Evolutionary conservation across 2,113 vertebrate genomes (phyloP).

Genomic region (Apaloderma vittatum): DNA sequence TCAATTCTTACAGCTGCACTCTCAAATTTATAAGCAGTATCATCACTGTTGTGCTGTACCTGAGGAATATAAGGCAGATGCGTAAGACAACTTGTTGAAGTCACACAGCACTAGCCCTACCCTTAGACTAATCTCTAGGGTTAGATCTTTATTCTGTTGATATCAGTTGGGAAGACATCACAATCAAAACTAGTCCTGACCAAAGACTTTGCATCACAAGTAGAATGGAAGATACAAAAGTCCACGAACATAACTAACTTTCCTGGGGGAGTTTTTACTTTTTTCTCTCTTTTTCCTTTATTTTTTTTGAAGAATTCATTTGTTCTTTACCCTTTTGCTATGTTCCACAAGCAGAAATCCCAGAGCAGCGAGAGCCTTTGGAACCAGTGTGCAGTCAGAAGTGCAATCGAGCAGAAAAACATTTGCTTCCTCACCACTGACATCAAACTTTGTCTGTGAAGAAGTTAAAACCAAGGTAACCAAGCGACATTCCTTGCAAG

Average conservation of each 20-base stretch:
- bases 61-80: not conserved
- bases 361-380: not conserved
- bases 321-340: not conserved
- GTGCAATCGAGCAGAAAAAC: not conserved
- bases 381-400: not conserved
- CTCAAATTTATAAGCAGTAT: not conserved
- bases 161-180: not conserved
- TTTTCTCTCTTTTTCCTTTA: too few relatives aligned
- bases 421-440: not conserved
- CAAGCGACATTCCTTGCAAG: slow-evolving; percentile 23
- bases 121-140: not conserved
- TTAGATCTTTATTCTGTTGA: not conserved
- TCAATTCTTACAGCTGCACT: not conserved
- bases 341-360: not conserved
- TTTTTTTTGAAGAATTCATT: not conserved
- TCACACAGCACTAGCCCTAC: not conserved
- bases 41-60: not conserved
- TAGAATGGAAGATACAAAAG: not conserved
- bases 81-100: not conserved
- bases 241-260: not conserved
- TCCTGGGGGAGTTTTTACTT: not conserved
- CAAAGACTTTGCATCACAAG: not conserved
- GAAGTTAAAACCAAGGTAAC: slow-evolving; percentile 28
- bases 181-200: not conserved
- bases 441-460: not conserved